Base-by-base conservation (phyloP, 2,888 invertebrate genomes). In the Gnatocerus cornutus region DNA sequence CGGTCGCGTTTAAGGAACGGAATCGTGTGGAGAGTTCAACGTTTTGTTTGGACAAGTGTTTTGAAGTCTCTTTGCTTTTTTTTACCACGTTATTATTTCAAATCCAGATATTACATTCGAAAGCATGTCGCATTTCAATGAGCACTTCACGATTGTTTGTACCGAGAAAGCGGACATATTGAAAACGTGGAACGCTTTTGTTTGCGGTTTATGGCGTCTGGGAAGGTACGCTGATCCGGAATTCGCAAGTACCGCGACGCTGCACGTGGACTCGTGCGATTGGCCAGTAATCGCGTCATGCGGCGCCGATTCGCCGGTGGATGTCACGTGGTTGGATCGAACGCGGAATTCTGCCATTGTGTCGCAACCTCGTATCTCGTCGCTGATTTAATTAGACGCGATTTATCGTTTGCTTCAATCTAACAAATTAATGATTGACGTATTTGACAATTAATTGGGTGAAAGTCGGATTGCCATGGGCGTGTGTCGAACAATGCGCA, bases 81-180 rank as follows among this genome's bases (percentile, higher is more conserved):
- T 69, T 68, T 53, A 12, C 16, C 53, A 55, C 41, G 58, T 50
- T 66, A 62, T 63, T 69, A 69, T 64, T 73, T 71, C 61, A 73
- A 73, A 74, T 74, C 74, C 72, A 69, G 72, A 72, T 69, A 71
- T 72, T 72, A 62, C 33, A 74, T 74, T 72, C 71, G 69, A 70
- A 69, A 69, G 59, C 74, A 74, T 72, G 73, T 68, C 68, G 68
- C 68, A 14, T 62, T 68, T 68, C 61, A 68, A 68, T 68, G 53
- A 61, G 62, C 46, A 46, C 46, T 68, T 14, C 27, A 43, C 63
- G 37, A 41, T 37, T 56, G 12, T 50, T 27, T 10, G 21, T 50
- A 46, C 46, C 16, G 46, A 46, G 46, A 12, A 53, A 53, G n/a
- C 37, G 30, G 30, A 13, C 29, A 33, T 33, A 12, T n/a, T 33